Base-by-base conservation (phyloP, 2,888 invertebrate species). In the Pristionchus japonicus region DNA sequence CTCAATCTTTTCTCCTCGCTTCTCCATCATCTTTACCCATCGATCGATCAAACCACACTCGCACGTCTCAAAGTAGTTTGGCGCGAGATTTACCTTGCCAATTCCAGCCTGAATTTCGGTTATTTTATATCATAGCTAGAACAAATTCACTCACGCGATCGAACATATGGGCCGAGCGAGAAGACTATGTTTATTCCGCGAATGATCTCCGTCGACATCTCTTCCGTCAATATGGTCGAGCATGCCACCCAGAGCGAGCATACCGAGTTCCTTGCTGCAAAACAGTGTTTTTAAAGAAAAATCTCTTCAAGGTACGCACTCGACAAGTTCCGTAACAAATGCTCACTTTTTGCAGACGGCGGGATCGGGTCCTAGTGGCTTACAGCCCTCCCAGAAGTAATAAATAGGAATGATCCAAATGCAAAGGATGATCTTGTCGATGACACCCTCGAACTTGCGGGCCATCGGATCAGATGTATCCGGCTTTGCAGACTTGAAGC, bases 331-430 rank as follows among this genome's bases (percentile, higher is more conserved):
- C 43, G 40, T 34, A 13, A 40, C 20, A 40, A 34, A 23, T 43
- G 61, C 84, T 40, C 13, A 57, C 77, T 34, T 43, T 34, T 88
- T 82, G 43, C 83, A 23, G n/a, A 91, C 91, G 61, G 90, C 84
- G 86, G 94, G 92, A 90, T 90, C 87, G 61, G 94, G 98, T 89
- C 98, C 98, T 90, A 98, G 96, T 43, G 98, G 96, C 95, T 98
- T 98, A 91, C 98, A 97, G 88, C 99, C 99, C 95, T 99, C 99
- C 98, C 99, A 99, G 95, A 99, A 99, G 95, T 99, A 99, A 95
- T 99, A 99, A 91, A 99, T 96, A 0, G 99, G 99, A 6, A 98
- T 98, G 93, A 98, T 97, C 94, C 99, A 98, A 92, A 98, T 97
- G 95, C 99, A 99, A 2, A 99, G 99, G 95, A 98, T 97, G 94